Base-by-base conservation (phyloP, 2,113 vertebrate species). In the Electrona antarctica region DNA sequence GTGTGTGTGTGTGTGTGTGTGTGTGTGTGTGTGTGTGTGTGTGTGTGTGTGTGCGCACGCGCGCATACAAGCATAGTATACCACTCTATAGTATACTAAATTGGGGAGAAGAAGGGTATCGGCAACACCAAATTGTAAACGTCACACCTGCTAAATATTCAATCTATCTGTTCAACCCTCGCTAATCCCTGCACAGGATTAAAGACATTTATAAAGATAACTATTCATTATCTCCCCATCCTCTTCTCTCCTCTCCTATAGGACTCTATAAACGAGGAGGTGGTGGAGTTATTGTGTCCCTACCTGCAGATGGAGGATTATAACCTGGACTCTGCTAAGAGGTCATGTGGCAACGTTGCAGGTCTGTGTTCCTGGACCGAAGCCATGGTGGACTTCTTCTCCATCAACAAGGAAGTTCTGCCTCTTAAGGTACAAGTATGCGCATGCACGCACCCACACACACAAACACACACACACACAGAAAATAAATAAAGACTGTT, bases 321-420 rank as follows among this genome's bases (percentile, higher is more conserved):
- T 83, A 95, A 94, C 83, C 79, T 96, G 65, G 95, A 95, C 60
- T 84, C 91, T 11, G 95, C 94, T 67, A 95, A 94, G 87, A 93
- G 94, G 86, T 94, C 92, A 33, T 95, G 95, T 67, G 95, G 95
- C 7, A 96, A 95, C 28, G 94, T 96, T 70, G 94, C 94, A 1
- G 95, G 94, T 13, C 93, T 96, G 49, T 95, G 94, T 82, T 95
- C 95, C 56, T 95, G 95, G 95, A 96, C 94, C 6, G 89, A 93
- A 83, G 94, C 95, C 69, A 96, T 95, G 95, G 93, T 74, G 49
- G 94, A 94, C 76, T 96, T 95, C 85, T 95, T 92, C 2, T n/a
- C 88, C 69, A 94, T 96, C 84, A 96, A 95, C 87, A 95, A 95
- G 85, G 95, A 95, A 84, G 93, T 95, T 59, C 91, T 96, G 78